These are phyloP conservation scores for Acanthaster planci DNA, from an alignment of 35 echinoderm and acorn worm genomes.

Conservation along the genomic window DNA sequence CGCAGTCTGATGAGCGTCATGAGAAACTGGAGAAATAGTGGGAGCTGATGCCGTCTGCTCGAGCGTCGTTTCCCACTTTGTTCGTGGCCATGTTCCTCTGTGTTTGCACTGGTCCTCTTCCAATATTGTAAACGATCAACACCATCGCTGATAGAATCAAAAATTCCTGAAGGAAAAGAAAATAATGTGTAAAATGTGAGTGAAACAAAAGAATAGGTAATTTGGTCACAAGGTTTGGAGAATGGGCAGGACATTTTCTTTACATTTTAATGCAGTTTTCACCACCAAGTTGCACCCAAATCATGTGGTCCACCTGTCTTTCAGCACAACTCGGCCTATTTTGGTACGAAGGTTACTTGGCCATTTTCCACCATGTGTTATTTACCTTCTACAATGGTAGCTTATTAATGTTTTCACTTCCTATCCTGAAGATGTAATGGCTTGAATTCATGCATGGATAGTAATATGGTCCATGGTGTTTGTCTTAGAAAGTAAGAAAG, in stretches of 20 bases:
- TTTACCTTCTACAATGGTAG: no score
- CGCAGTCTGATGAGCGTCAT: conserved; percentile 39
- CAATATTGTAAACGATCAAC: conserved; percentile 36
- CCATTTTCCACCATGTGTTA: no score
- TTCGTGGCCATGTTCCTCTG: background rate
- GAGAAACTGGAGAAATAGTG: conserved; percentile 38
- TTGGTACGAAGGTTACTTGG: no score
- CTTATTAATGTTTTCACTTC: no score
- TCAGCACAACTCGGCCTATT: no score
- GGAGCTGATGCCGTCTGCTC: conserved; percentile 27
- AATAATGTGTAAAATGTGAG: background rate
- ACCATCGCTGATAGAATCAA: conserved; percentile 37
- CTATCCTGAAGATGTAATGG: no score
- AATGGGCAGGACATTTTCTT: background rate
- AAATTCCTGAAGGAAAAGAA: conserved; percentile 34
- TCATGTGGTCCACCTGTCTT: no score
- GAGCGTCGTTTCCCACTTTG: background rate
- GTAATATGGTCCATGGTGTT: no score
- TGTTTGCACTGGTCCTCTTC: conserved; percentile 10
- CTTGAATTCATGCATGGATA: no score
- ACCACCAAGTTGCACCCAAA: no score
- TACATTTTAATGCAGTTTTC: background rate
- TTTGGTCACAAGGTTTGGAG: background rate
- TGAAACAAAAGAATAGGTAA: background rate
- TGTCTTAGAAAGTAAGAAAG: no score